Conservation (phyloP, 2,888 invertebrate genomes). For the Urechis unicinctus region DNA sequence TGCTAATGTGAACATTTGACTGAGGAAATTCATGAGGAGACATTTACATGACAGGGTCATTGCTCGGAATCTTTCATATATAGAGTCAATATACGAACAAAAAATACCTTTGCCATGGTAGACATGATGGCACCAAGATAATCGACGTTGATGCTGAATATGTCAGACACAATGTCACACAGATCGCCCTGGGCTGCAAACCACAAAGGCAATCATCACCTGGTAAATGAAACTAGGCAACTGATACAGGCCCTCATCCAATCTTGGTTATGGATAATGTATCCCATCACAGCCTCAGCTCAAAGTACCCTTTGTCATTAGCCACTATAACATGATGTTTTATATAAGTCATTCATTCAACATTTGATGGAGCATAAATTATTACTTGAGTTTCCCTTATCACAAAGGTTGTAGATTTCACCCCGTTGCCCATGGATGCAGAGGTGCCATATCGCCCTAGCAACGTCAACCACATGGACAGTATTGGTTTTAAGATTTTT, state of each 20-base stretch:
- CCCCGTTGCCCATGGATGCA: slow-evolving; percentile 47
- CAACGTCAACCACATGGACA: slow-evolving; percentile 78
- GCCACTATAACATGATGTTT: too few species aligned
- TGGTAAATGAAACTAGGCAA: not conserved
- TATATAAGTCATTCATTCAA: too few species aligned
- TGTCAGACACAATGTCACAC: slow-evolving; percentile 70
- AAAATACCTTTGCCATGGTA: slow-evolving; percentile 68
- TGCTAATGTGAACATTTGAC: too few species aligned
- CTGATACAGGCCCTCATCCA: too few species aligned
- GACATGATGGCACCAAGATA: slow-evolving; percentile 80
- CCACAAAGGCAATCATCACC: not conserved
- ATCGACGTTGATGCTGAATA: slow-evolving; percentile 79
- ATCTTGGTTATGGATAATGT: too few species aligned
- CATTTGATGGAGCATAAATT: not conserved
- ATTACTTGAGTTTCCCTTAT: slow-evolving; percentile 67
- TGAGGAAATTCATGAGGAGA: too few species aligned
- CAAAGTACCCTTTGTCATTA: too few species aligned
- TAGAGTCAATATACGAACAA: too few species aligned
- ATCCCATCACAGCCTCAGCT: too few species aligned
- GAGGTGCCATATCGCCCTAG: slow-evolving; percentile 72
- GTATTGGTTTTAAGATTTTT: slow-evolving; percentile 78
- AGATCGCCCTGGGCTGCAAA: slow-evolving; percentile 69
- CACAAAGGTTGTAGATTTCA: slow-evolving; percentile 75
- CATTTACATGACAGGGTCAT: too few species aligned
- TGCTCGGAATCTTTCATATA: too few species aligned